Base-by-base conservation (phyloP, 1,140 invertebrate genomes). In the Aporrectodea caliginosa region DNA sequence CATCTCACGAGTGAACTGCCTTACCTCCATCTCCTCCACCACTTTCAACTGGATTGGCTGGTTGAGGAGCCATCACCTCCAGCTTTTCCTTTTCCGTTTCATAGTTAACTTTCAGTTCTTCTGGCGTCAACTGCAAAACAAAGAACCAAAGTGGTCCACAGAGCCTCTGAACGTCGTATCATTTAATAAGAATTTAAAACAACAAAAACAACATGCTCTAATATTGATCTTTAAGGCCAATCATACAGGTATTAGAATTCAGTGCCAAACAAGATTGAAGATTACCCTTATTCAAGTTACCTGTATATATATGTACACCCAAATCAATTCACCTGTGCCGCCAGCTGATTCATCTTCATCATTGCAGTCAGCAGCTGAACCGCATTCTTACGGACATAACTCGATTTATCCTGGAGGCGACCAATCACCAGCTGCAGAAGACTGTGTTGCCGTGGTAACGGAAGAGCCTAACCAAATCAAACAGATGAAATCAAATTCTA, bases 331-430 rank as follows among this genome's bases (percentile, higher is more conserved):
- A 92, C 91, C 89, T 90, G 91, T 22, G 89, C 89, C 78, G 90
- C 90, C 87, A 93, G 95, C 35, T 93, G 93, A 89, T 96, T 95
- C 69, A 90, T 91, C 86, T 94, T 92, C 2, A 95, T 87, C 82
- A 94, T 91, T 29, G 91, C 89, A 43, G 92, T 92, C 12, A 94
- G 83, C n/a, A 94, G 88, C 83, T 93, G 92, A 75, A 95, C 90
- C 72, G 94, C 92, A 80, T 92, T 91, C 86, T 94, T 94, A 0
- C 94, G 89, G 22, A 95, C 94, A 78, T 91, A 89, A 22, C 92
- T 92, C 6, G 93, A 92, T 85, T 92, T 94, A 85, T 96, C 94
- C 80, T 92, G 88, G 35, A 96, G 87, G 16, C 94, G 91, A 16
- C 91, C 90, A n/a, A 91, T 90, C 0, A 91, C 90, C 14, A 91